Base-by-base conservation (phyloP, 2,113 vertebrate genomes). In the Coracopsis vasa region DNA sequence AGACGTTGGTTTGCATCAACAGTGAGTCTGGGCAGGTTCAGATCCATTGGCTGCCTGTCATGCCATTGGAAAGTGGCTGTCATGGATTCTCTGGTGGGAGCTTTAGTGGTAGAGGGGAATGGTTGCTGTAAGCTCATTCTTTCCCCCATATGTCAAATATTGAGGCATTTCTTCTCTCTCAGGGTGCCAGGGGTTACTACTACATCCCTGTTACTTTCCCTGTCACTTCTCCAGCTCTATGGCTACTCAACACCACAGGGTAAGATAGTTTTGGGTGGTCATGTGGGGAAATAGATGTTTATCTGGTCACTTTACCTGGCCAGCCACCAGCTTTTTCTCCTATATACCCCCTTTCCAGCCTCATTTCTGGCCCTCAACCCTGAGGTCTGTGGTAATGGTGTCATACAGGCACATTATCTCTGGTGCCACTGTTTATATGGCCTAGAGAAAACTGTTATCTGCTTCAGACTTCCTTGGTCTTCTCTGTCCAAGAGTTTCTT, bases 81-180 rank as follows among this genome's bases (percentile, higher is more conserved):
- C 7, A 16, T 6, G 56, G 58, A 28, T 10, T 14, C 31, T 42
- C 11, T 13, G 9, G 16, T 18, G 42, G 51, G 24, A 53, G 7
- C 47, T 65, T 60, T 29, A 56, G 45, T 20, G 0, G 4, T 4
- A 29, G 47, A 54, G 42, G 13, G 11, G 12, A 24, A 13, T 71
- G 80, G 42, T 6, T 90, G 42, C 45, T 2, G 3, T 16, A 41
- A 51, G 29, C 4, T 65, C 8, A 2, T 61, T 56, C 29, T 56
- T 65, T 19, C 7, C 25, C 7, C 8, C 27, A 54, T 0, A 2
- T 12, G 19, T 62, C 45, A 39, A 16, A 80, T 27, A 53, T 0
- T 12, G 39, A 64, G 27, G 10, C 3, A 10, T 65, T 88, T 50
- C 27, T 72, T 61, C 41, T 82, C 20, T 28, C 24, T 23, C 33